Evolutionary conservation across 2,797 vertebrate species (phyloP).

Genomic region (Diplodus sargus): DNA sequence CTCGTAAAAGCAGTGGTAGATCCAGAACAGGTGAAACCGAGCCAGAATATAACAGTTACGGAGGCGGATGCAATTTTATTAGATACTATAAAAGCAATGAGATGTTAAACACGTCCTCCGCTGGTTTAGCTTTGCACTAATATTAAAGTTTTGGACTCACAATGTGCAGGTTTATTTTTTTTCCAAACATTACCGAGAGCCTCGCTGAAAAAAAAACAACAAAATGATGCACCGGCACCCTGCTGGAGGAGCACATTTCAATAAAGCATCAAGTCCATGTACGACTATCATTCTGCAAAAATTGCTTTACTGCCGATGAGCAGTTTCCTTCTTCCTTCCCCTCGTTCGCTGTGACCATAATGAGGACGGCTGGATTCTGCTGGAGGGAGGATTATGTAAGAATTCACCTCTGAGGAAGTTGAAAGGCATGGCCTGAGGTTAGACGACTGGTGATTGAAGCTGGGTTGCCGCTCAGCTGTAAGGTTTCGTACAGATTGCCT

Average conservation of each 20-base stretch:
- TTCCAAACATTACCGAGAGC: background rate
- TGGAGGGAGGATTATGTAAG: conserved; percentile 63
- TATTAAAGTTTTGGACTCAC: background rate
- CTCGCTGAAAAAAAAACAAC: background rate
- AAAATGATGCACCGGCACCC: background rate
- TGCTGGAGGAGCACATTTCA: background rate
- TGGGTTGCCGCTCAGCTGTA: conserved; percentile 27
- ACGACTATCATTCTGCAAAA: background rate
- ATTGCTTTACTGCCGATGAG: background rate
- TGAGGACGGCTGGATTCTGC: conserved; percentile 50
- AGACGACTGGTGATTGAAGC: conserved; percentile 34
- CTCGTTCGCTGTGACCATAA: conserved; percentile 41
- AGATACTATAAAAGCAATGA: background rate
- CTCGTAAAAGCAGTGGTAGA: background rate
- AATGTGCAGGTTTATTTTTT: too few species aligned
- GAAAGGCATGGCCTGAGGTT: conserved; percentile 71
- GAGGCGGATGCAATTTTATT: background rate
- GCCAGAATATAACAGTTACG: background rate
- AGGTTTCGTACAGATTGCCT: conserved; percentile 65
- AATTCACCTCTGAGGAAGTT: conserved; percentile 66
- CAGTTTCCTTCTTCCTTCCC: background rate
- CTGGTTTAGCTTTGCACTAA: background rate
- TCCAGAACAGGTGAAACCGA: conserved; percentile 8
- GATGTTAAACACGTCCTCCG: background rate
- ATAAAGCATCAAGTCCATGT: background rate